Evolutionary conservation across 2,888 invertebrate species (phyloP).

Genomic region (Dexiosoma caninum): DNA sequence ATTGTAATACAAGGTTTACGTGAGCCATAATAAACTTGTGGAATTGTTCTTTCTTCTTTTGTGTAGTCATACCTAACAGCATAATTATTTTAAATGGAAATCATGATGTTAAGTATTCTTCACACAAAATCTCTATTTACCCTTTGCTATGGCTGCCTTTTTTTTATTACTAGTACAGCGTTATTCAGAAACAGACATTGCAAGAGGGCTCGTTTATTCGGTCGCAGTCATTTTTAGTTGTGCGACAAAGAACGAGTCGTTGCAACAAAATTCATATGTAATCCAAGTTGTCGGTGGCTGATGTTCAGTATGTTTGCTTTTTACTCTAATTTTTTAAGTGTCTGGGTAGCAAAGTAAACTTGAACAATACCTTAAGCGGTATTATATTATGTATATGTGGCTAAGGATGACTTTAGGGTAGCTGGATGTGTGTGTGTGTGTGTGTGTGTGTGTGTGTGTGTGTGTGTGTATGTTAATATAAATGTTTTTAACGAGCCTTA

Average conservation of each 20-base stretch:
- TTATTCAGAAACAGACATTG: neutral
- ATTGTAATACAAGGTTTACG: too few relatives aligned
- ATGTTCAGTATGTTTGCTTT: neutral
- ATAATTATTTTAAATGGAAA: conserved; percentile 38
- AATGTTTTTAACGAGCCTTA: conserved; percentile 32
- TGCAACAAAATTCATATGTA: conserved; percentile 11
- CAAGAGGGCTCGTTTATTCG: neutral
- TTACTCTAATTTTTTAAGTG: neutral
- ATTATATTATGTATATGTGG: neutral
- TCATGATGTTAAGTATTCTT: conserved; percentile 39
- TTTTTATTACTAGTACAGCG: neutral
- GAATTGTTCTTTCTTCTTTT: too few relatives aligned
- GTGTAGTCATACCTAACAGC: neutral
- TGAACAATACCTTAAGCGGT: neutral
- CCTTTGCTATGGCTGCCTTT: neutral
- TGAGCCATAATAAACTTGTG: too few relatives aligned
- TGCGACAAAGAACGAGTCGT: neutral
- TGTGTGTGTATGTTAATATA: conserved; percentile 3
- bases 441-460: neutral
- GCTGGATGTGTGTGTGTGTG: neutral
- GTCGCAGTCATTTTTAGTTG: neutral
- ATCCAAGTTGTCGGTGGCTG: neutral
- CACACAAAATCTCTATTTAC: conserved; percentile 7
- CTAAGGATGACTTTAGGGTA: neutral
- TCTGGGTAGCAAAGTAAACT: neutral